These are phyloP conservation scores for Scaeva pyrastri DNA, from an alignment of 2,888 invertebrate genomes.

Conservation along the genomic window DNA sequence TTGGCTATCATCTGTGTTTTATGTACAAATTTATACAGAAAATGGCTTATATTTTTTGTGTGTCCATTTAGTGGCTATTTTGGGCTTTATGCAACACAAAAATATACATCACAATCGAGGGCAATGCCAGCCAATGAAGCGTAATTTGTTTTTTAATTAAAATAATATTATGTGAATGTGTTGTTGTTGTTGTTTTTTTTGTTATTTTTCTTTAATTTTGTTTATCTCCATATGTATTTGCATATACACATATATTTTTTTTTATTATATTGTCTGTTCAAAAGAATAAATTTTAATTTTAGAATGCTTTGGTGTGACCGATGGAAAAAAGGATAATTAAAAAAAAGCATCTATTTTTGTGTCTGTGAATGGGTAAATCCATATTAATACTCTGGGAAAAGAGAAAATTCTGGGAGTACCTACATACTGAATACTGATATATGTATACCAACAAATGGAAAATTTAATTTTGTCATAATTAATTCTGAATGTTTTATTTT, in stretches of 20 bases:
- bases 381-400: background rate
- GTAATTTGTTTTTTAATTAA: constrained; percentile 72
- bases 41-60: background rate
- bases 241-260: too few relatives aligned
- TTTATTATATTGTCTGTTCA: constrained; percentile 8
- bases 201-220: constrained; percentile 32
- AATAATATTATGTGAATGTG: constrained; percentile 51
- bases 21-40: background rate
- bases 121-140: constrained; percentile 60
- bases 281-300: constrained; percentile 61
- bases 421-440: background rate
- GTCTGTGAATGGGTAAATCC: background rate
- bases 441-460: background rate
- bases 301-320: constrained; percentile 45
- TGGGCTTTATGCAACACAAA: constrained; percentile 18
- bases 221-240: too few relatives aligned
- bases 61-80: constrained; percentile 10
- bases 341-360: background rate
- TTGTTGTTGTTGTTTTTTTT: background rate
- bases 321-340: background rate
- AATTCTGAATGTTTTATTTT: constrained; percentile 52
- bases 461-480: constrained; percentile 63
- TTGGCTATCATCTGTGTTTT: background rate
- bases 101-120: constrained; percentile 22
- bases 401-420: background rate